These are phyloP conservation scores for Gambusia yucatana DNA, from an alignment of 2,797 vertebrate genomes.

Conservation along the genomic window DNA sequence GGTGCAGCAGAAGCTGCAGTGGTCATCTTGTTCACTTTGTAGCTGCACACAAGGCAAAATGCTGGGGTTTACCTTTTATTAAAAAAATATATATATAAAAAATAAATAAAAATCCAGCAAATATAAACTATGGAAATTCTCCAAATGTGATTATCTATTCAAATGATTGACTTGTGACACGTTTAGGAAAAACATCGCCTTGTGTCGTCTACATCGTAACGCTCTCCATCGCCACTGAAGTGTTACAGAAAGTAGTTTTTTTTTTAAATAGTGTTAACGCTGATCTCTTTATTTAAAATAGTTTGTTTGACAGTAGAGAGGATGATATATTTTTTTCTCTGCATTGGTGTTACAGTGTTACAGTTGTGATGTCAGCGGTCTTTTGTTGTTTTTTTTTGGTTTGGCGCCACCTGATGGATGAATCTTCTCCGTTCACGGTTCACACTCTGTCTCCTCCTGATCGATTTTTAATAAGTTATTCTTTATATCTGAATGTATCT, in stretches of 20 bases:
- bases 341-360: conserved; percentile 51
- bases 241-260: conserved; percentile 52
- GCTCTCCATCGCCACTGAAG: conserved; percentile 48
- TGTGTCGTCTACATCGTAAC: conserved; percentile 50
- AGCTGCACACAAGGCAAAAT: conserved; percentile 43
- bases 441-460: neutral
- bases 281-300: conserved; percentile 34
- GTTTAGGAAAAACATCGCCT: conserved; percentile 17
- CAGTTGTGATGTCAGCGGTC: conserved; percentile 23
- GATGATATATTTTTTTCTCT: neutral
- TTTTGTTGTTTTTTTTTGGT: neutral
- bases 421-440: neutral
- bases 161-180: neutral
- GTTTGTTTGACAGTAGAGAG: conserved; percentile 13
- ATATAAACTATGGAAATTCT: neutral
- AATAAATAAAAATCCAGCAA: neutral
- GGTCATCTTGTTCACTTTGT: conserved; percentile 42
- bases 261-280: conserved; percentile 51
- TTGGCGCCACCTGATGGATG: neutral
- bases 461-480: neutral
- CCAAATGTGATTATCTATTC: conserved; percentile 10
- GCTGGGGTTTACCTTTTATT: neutral
- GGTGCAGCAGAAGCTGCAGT: conserved; percentile 32
- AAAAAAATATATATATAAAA: too few relatives aligned
- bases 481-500: conserved; percentile 55